phyloP scores from a whole-genome alignment of 2,888 invertebrate species.

The Cephus pulcher region DNA sequence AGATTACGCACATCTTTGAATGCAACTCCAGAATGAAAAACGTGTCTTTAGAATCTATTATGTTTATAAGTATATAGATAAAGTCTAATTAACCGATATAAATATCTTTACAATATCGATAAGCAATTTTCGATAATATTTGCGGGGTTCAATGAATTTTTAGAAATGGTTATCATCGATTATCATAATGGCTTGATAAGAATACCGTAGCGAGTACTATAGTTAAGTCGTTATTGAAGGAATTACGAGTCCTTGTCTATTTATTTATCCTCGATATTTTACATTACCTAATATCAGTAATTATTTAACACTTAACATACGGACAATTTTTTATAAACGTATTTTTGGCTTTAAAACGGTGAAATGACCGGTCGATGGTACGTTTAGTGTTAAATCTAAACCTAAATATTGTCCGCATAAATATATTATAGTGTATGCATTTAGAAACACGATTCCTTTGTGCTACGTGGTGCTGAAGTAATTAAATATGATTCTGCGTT shows the following conservation, averaged over 20 bases:
- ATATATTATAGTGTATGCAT: not conserved
- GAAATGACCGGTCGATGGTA: too few species aligned
- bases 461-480: constrained; percentile 16
- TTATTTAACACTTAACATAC: not conserved
- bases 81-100: not conserved
- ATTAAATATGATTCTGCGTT: constrained; percentile 42
- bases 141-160: not conserved
- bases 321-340: too few species aligned
- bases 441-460: not conserved
- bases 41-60: not conserved
- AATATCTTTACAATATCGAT: not conserved
- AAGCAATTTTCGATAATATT: not conserved
- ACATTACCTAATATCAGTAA: not conserved
- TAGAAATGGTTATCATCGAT: not conserved
- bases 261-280: not conserved
- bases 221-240: not conserved
- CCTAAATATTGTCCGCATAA: too few species aligned
- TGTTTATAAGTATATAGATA: not conserved
- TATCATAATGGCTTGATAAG: not conserved
- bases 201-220: not conserved
- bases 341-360: too few species aligned
- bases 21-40: not conserved
- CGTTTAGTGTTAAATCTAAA: not conserved
- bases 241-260: not conserved
- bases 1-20: not conserved